A percentile compares a stretch with the other conserved stretches of the same genome.
Conservation (phyloP, 2,113 vertebrate genomes). For the Dryoscopus gambensis region DNA sequence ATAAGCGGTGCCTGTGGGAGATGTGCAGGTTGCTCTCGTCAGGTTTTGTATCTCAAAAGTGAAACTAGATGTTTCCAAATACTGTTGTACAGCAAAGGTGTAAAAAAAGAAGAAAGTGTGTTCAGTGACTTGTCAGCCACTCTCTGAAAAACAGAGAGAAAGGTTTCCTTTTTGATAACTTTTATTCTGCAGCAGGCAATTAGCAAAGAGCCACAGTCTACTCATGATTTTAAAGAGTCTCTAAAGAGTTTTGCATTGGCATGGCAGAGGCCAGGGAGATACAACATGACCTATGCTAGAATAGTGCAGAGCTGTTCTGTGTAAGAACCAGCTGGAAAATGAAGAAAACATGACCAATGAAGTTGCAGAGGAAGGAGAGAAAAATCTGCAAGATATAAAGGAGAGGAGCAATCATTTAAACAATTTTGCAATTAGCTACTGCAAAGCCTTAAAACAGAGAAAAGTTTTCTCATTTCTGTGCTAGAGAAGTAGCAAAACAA, state of each 20-base stretch:
- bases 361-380: neutral
- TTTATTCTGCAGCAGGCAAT: neutral
- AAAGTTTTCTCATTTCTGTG: neutral
- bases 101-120: neutral
- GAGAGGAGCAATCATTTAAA: neutral
- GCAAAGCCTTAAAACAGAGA: neutral
- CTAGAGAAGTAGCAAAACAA: neutral
- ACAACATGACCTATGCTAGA: neutral
- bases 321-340: neutral
- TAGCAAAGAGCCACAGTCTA: neutral
- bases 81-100: neutral
- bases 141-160: neutral
- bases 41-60: neutral
- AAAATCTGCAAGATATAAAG: neutral
- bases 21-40: neutral
- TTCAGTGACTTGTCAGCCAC: neutral
- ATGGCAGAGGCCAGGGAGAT: neutral
- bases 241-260: neutral
- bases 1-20: fast-evolving
- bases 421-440: neutral
- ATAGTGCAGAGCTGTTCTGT: neutral
- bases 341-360: neutral
- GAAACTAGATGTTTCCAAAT: neutral
- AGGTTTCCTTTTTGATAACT: neutral
- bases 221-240: neutral